A percentile compares a stretch with the other conserved stretches of the same genome.
Evolutionary conservation across 2,113 vertebrate species (phyloP).

Genomic region (Natator depressus): DNA sequence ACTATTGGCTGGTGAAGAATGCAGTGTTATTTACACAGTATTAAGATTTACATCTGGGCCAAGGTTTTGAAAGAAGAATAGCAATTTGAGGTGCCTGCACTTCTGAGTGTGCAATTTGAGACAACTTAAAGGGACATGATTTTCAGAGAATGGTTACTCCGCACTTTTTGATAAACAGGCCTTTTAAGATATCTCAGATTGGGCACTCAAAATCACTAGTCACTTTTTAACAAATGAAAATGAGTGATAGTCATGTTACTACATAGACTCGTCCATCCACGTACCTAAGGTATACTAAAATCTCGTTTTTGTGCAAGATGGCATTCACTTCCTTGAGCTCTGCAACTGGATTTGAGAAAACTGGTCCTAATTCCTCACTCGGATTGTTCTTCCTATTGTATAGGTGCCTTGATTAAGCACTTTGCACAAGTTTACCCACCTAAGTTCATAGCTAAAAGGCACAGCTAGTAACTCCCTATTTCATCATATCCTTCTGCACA

Average conservation of each 20-base stretch:
- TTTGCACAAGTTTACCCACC: slow-evolving; percentile 4
- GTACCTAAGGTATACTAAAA: neutral
- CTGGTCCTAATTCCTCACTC: neutral
- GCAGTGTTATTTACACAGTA: accelerated
- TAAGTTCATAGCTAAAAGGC: neutral
- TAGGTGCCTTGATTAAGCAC: neutral
- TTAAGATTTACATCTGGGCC: neutral
- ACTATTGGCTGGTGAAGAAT: neutral
- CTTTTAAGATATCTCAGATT: neutral
- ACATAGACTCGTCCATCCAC: accelerated
- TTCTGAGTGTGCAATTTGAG: slow-evolving; percentile 22
- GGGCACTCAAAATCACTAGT: neutral
- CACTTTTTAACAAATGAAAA: neutral
- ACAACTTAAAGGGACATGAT: neutral
- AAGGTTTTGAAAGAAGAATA: neutral
- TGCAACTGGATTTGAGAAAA: slow-evolving; percentile 27
- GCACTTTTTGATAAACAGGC: neutral
- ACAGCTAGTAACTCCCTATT: neutral
- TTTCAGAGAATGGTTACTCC: slow-evolving; percentile 21
- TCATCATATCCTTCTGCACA: neutral
- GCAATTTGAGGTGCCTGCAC: neutral
- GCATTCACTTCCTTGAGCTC: slow-evolving; percentile 18
- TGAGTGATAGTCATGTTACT: accelerated
- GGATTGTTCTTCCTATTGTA: neutral
- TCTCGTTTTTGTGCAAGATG: neutral